phyloP scores from a whole-genome alignment of 2,797 vertebrate genomes.

The Florisuga fusca region DNA sequence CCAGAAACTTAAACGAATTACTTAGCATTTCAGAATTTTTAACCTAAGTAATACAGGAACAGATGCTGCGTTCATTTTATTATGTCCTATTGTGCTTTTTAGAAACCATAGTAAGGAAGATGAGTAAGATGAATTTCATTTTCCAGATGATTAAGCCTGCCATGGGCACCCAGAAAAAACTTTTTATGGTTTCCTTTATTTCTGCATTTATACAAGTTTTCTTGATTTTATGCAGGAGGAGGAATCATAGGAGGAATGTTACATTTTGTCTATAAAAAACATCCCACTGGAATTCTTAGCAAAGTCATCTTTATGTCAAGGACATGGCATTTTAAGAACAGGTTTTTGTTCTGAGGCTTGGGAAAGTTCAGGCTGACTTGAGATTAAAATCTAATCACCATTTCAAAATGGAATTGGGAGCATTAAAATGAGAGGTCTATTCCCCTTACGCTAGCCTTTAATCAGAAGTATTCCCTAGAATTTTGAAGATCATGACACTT shows the following conservation, averaged over 20 bases:
- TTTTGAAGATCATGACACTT: conserved; percentile 15
- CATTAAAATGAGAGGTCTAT: neutral
- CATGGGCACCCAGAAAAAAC: neutral
- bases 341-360: neutral
- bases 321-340: neutral
- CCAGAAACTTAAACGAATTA: conserved; percentile 17
- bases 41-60: neutral
- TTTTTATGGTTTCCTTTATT: conserved; percentile 3
- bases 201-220: neutral
- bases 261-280: neutral
- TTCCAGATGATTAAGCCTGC: conserved; percentile 25
- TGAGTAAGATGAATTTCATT: conserved; percentile 44
- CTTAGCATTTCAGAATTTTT: neutral
- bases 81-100: conserved; percentile 6
- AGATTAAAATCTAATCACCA: conserved; percentile 22
- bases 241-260: neutral
- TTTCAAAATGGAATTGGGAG: conserved; percentile 13
- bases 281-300: neutral
- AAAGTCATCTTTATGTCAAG: conserved; percentile 9
- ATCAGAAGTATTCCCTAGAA: neutral
- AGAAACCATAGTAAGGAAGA: conserved; percentile 25
- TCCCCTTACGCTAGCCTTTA: neutral
- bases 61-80: conserved; percentile 42
- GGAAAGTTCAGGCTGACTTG: neutral
- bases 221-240: neutral